Base-by-base conservation (phyloP, 2,797 vertebrate genomes). In the Cyprinodon diabolis region DNA sequence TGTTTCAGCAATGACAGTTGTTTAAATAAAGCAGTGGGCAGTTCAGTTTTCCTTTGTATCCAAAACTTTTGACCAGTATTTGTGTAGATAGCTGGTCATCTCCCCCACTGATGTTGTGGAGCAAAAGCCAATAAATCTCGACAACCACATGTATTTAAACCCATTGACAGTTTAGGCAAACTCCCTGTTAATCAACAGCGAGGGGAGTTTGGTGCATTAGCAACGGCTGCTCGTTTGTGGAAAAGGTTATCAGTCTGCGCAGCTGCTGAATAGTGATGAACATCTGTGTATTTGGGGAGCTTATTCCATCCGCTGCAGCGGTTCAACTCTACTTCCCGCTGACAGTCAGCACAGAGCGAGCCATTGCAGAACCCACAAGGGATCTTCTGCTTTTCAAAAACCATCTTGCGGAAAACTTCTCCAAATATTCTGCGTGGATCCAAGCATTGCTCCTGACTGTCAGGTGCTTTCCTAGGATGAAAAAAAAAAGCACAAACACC, bases 221-320 rank as follows among this genome's bases (percentile, higher is more conserved):
- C 14, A 4, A 45, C 71, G 71, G 51, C 35, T 66, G 75, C 67
- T 65, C 63, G 57, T 71, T 75, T 83, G 62, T 52, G 66, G 79
- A 73, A 69, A 66, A 54, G 78, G 77, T 84, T 84, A 84, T 76
- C 48, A 23, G 58, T 68, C 69, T 68, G 35, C 21, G 69, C 49
- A 47, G 58, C 76, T 58, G 1, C 6, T 90, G 83, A 84, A 89
- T 89, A 89, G 68, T 60, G 67, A 91, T 85, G 80, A 85, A 74
- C 84, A 76, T 75, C 84, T 81, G 83, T 12, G 55, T 30, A 58
- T 0, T 4, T 65, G 66, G 66, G 73, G 75, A 63, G 65, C 75
- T 65, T 60, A 68, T 62, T 66, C 69, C 60, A 55, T 69, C 81
- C 40, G 1, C 55, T 66, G 7, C 58, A 35, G 69, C 71, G 4